These are phyloP conservation scores for Cavia porcellus DNA, from an alignment of 2,113 vertebrate species.

Conservation along the genomic window DNA sequence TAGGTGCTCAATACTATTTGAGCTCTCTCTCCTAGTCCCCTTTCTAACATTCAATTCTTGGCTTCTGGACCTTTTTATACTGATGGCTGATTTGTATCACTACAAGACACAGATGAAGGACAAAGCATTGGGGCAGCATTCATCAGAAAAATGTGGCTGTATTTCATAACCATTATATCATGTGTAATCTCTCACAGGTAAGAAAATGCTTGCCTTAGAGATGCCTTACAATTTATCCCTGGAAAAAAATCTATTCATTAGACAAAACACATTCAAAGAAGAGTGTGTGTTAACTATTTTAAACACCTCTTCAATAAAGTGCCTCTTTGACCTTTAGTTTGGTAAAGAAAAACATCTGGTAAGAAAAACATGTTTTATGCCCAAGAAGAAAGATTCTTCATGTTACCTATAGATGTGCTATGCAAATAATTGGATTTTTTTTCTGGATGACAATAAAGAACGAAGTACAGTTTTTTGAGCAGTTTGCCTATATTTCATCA, in stretches of 20 bases:
- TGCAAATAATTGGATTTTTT: not conserved
- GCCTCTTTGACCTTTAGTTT: not conserved
- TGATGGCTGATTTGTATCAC: not conserved
- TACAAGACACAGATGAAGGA: not conserved
- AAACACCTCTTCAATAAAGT: not conserved
- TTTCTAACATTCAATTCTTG: not conserved
- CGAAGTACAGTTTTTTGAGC: not conserved
- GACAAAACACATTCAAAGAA: not conserved
- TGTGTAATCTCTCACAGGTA: not conserved
- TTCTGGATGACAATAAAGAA: not conserved
- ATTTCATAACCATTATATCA: not conserved
- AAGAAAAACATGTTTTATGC: not conserved
- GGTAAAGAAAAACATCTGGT: too few species aligned
- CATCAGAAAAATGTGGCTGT: not conserved
- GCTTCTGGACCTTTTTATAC: not conserved
- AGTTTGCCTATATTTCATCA: constrained; percentile 13
- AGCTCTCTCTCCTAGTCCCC: not conserved
- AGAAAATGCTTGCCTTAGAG: not conserved
- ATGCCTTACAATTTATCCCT: not conserved
- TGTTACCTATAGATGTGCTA: not conserved
- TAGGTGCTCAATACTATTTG: not conserved
- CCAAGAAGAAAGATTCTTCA: not conserved
- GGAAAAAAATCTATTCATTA: constrained; percentile 16
- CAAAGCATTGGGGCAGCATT: not conserved
- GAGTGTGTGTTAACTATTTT: not conserved